Evolutionary conservation across 64 coral and sea anemone species (phyloP), one percentile per base, ranked within the genome.

Genomic region (Trachythela sp.): DNA sequence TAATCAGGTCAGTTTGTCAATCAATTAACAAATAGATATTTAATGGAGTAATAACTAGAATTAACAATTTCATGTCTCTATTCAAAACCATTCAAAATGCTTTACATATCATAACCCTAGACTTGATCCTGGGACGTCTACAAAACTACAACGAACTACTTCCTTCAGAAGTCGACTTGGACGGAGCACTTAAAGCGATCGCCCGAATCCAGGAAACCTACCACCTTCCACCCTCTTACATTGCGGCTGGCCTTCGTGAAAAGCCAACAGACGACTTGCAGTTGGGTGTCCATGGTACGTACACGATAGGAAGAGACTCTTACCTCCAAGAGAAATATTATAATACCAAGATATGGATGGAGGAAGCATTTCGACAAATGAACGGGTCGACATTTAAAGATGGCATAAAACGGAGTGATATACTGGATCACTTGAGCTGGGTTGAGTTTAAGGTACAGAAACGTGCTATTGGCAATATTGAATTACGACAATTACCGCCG

Each of bases 381-480:
- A 80, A 80, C 17, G 75, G 75, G 9, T 34, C 75, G 20, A 80
- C 75, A 9, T 10, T 14, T 35, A 80, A 80, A 80, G 75, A 80
- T 35, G 37, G 30, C 11, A 36, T 80, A 36, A 80, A 35, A 37
- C 14, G 31, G 8, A 37, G 33, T 30, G 75, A 80, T 37, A 39
- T 80, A 35, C 30, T 80, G 75, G 75, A 80, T 80, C 75, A 80
- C 35, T 80, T 80, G 37, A 38, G 31, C 35, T 80, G 75, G 75
- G 75, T 80, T 30, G 75, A 80, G 33, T 80, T 36, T 35, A 80
- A 80, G 75, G 75, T 72, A 72, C 17, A 72, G 0, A 4, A 4
- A 6, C 68, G 29, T 11, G n/a, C n/a, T 72, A 24, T 72, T 35
- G 11, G 68, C 17, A 30, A 35, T 0, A 10, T 10, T 24, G 29